phyloP scores from a whole-genome alignment of 2,888 invertebrate species.

The Synergus itoensis region DNA sequence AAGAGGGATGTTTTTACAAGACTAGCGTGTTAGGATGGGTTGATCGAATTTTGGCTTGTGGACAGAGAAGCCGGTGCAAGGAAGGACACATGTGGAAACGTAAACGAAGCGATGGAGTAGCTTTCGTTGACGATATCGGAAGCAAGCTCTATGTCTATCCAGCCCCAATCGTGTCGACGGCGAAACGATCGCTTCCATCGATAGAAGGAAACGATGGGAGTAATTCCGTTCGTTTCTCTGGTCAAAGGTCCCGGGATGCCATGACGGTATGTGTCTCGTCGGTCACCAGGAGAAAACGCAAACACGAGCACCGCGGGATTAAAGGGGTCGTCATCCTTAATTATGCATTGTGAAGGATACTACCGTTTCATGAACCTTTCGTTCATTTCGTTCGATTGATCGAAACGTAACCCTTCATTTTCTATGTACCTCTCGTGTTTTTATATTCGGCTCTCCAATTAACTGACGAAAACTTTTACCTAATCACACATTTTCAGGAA shows the following conservation, averaged over 20 bases:
- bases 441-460: constrained; percentile 1
- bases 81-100: constrained; percentile 53
- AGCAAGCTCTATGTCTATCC: constrained; percentile 62
- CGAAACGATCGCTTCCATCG: constrained; percentile 62
- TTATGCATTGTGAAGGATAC: constrained; percentile 69
- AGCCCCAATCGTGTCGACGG: constrained; percentile 69
- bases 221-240: constrained; percentile 64
- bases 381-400: constrained; percentile 41
- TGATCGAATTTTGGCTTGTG: constrained; percentile 27
- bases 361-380: constrained; percentile 57
- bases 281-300: constrained; percentile 67
- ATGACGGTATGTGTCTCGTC: constrained; percentile 54
- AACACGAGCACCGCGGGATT: constrained; percentile 68
- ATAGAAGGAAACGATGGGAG: constrained; percentile 58
- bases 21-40: constrained; percentile 1
- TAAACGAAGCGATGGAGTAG: constrained; percentile 53
- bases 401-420: constrained; percentile 39
- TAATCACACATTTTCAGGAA: not conserved
- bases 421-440: constrained; percentile 1
- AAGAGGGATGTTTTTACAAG: constrained; percentile 35
- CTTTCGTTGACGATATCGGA: constrained; percentile 56
- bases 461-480: not conserved
- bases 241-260: constrained; percentile 65
- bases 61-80: constrained; percentile 4
- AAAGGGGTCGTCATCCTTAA: constrained; percentile 70